Evolutionary conservation across 1,140 invertebrate species (phyloP).

Genomic region (Ridgeia piscesae): DNA sequence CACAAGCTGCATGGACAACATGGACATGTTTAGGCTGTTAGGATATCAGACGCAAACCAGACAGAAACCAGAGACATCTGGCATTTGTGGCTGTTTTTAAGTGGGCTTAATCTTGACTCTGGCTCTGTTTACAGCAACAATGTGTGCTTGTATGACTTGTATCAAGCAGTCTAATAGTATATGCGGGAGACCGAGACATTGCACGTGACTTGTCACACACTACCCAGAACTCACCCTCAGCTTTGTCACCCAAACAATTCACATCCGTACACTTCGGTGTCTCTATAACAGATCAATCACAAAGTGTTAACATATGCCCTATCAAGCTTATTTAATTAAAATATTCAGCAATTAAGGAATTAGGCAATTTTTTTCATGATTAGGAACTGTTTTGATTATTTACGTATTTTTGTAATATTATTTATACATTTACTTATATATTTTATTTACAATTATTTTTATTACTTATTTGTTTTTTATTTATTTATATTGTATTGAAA

Average conservation of each 20-base stretch:
- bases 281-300: neutral
- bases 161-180: neutral
- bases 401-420: too few species aligned
- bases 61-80: neutral
- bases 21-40: neutral
- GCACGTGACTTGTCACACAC: neutral
- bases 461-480: too few species aligned
- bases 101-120: neutral
- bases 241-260: neutral
- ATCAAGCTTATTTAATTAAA: too few species aligned
- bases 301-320: neutral
- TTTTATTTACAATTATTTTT: too few species aligned
- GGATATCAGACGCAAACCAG: neutral
- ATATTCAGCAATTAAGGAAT: too few species aligned
- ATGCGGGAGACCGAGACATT: neutral
- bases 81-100: neutral
- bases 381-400: too few species aligned
- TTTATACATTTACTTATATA: too few species aligned
- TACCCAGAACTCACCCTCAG: neutral
- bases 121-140: neutral
- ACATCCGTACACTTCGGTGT: neutral
- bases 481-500: too few species aligned
- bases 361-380: too few species aligned
- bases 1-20: neutral
- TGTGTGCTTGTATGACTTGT: neutral